phyloP scores from a whole-genome alignment of 2,113 vertebrate genomes.

The Pseudorhombus dupliciocellatus region DNA sequence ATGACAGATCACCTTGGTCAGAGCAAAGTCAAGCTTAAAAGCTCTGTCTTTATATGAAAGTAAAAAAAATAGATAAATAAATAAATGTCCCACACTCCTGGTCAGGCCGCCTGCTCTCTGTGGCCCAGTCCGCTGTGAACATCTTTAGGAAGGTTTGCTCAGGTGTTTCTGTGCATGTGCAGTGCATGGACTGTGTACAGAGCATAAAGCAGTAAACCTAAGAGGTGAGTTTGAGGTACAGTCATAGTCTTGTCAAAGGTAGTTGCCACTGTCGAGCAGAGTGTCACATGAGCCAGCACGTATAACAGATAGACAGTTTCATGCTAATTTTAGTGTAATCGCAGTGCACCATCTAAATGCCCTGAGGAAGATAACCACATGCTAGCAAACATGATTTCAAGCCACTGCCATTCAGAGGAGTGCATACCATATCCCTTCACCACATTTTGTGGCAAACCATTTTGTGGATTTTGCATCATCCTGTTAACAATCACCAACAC shows the following conservation, averaged over 20 bases:
- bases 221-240: background rate
- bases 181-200: background rate
- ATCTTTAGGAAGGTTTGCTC: background rate
- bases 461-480: background rate
- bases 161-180: background rate
- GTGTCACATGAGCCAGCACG: no score
- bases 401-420: no score
- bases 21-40: conserved; percentile 63
- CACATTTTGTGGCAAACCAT: background rate
- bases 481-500: background rate
- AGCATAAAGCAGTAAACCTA: background rate
- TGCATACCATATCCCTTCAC: no score
- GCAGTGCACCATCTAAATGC: no score
- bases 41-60: conserved; percentile 51
- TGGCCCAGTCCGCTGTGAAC: background rate
- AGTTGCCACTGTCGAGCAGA: background rate
- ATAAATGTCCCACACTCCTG: background rate
- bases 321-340: no score
- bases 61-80: conserved; percentile 32
- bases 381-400: no score
- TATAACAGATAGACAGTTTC: no score
- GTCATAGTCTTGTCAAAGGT: background rate
- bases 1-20: conserved; percentile 69
- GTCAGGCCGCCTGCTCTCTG: background rate
- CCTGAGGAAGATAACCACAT: no score